phyloP scores from a whole-genome alignment of 2,888 invertebrate species.

The Allophyes oxyacanthae region DNA sequence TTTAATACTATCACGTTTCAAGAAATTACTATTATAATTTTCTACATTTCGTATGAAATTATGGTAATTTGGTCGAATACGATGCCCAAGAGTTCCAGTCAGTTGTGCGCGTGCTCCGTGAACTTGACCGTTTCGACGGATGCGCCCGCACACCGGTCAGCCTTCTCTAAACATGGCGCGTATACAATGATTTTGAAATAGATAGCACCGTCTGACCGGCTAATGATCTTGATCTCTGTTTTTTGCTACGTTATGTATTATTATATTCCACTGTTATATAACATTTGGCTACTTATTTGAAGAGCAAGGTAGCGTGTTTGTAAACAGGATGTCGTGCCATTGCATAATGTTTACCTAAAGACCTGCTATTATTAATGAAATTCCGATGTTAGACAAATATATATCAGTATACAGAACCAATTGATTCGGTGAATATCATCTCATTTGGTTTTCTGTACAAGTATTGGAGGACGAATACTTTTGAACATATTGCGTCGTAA shows the following conservation, averaged over 20 bases:
- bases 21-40: too few relatives aligned
- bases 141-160: slow-evolving; percentile 76
- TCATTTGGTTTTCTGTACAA: background rate
- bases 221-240: slow-evolving; percentile 70
- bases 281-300: slow-evolving; percentile 26
- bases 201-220: slow-evolving; percentile 60
- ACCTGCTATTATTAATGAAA: slow-evolving; percentile 14
- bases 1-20: background rate
- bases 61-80: slow-evolving; percentile 44
- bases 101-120: slow-evolving; percentile 68
- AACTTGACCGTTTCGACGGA: slow-evolving; percentile 83
- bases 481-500: slow-evolving; percentile 29
- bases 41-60: too few relatives aligned
- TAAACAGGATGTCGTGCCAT: slow-evolving; percentile 41
- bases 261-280: slow-evolving; percentile 40
- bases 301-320: slow-evolving; percentile 8
- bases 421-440: too few relatives aligned
- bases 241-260: slow-evolving; percentile 44
- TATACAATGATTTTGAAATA: slow-evolving; percentile 63
- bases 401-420: too few relatives aligned
- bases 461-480: background rate
- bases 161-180: slow-evolving; percentile 65
- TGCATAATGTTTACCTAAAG: slow-evolving; percentile 21
- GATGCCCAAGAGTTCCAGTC: slow-evolving; percentile 61
- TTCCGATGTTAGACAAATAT: slow-evolving; percentile 4